Percentiles rank a stretch among this genome's conserved stretches.
phyloP scores from a whole-genome alignment of 1,140 invertebrate species.

The Centruroides vittatus region DNA sequence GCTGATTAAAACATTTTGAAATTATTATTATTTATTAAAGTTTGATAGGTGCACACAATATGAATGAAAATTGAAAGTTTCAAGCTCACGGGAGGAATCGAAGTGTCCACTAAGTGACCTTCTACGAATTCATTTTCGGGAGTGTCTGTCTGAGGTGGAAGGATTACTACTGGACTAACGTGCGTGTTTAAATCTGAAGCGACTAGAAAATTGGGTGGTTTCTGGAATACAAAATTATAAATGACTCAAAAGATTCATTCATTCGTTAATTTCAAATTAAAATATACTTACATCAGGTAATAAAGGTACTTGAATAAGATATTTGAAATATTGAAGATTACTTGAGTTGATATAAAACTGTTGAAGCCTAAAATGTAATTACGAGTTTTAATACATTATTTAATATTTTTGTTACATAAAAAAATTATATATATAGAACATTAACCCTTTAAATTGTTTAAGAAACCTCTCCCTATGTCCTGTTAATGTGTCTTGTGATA shows the following conservation, averaged over 20 bases:
- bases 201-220: conserved; percentile 88
- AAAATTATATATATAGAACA: too few relatives aligned
- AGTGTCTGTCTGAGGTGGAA: conserved; percentile 57
- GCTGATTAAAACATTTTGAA: neutral
- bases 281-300: conserved; percentile 59
- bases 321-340: conserved; percentile 94
- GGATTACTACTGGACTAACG: conserved; percentile 80
- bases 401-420: too few relatives aligned
- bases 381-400: neutral
- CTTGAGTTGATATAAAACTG: conserved; percentile 85
- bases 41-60: too few relatives aligned
- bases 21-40: too few relatives aligned
- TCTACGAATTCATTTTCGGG: conserved; percentile 29
- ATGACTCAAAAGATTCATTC: too few relatives aligned
- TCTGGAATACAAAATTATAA: conserved; percentile 34
- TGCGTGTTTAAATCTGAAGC: conserved; percentile 85
- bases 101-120: conserved; percentile 17
- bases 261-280: neutral
- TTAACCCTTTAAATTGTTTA: conserved; percentile 63
- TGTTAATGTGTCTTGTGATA: conserved; percentile 74
- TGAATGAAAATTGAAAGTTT: too few relatives aligned
- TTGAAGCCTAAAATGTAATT: conserved; percentile 43
- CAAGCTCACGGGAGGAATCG: too few relatives aligned
- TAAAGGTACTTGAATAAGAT: conserved; percentile 81
- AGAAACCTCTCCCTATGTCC: conserved; percentile 85